Base-by-base conservation (phyloP, 2,113 vertebrate genomes). In the Chionis minor region DNA sequence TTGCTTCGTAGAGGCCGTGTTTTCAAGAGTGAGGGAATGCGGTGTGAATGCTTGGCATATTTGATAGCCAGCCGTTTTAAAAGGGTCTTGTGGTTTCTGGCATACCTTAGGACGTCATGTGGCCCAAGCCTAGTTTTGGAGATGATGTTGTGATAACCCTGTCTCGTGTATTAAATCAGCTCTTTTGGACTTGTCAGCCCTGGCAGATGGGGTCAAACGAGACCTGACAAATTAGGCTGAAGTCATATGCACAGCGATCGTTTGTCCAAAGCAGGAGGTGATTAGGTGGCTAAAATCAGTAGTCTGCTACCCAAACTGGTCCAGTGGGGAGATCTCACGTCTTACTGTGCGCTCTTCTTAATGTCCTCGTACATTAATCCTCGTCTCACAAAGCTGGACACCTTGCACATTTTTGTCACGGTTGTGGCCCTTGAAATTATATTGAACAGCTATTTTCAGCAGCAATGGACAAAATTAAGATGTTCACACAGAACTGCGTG, bases 111-210 rank as follows among this genome's bases (percentile, higher is more conserved):
- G 51, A 84, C 92, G 20, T 75, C 73, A 59, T 24, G 69, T 58
- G 69, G 73, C 73, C 74, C 47, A 33, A 47, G 52, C 67, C 63
- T 86, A 4, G 45, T 58, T 83, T 82, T 80, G 82, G 94, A 95
- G 88, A 75, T 92, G 79, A 75, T 93, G 81, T 63, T 93, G 66
- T 38, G 90, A 79, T 94, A 85, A 91, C 47, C 52, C 51, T 9
- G 20, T 40, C 81, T 85, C 7, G 0, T 62, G 6, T 40, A 55
- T 85, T 84, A 79, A 82, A 62, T 90, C 61, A 63, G 32, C 59
- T 78, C 84, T 78, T 92, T 15, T 51, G 81, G 77, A 58, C 56
- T 89, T 89, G 77, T 54, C 84, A 87, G 70, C 65, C 61, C 32
- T 73, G 77, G 73, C 72, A 89, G 69, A 81, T 70, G 73, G 54